Evolutionary conservation across 2,888 invertebrate species (phyloP).

Genomic region (Meloe dianella): DNA sequence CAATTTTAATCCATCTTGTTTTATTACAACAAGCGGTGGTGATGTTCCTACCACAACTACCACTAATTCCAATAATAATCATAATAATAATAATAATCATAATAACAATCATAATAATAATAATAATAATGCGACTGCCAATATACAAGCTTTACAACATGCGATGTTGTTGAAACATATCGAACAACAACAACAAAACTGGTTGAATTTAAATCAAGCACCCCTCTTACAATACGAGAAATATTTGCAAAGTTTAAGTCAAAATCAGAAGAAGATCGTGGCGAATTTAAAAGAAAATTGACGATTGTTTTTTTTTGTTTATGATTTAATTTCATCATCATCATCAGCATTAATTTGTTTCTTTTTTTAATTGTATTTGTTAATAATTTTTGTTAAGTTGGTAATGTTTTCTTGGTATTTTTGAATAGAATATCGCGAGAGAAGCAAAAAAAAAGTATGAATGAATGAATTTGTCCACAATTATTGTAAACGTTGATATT

Average conservation of each 20-base stretch:
- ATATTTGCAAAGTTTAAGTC: conserved; percentile 54
- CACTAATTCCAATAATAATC: not conserved
- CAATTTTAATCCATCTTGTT: conserved; percentile 49
- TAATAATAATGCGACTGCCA: conserved; percentile 21
- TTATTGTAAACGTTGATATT: conserved; percentile 14
- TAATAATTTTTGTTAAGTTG: conserved; percentile 21
- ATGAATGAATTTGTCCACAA: conserved; percentile 15
- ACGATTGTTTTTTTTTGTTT: conserved; percentile 28
- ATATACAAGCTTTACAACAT: conserved; percentile 53
- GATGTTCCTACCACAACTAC: not conserved
- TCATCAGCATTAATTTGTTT: conserved; percentile 10
- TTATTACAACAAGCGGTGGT: conserved; percentile 30
- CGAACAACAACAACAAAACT: conserved; percentile 57
- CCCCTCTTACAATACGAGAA: conserved; percentile 57
- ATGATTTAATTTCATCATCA: too few species aligned
- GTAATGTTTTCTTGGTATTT: conserved; percentile 18
- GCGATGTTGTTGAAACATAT: conserved; percentile 56
- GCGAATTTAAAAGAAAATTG: conserved; percentile 50
- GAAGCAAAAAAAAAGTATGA: too few species aligned
- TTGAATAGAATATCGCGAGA: too few species aligned
- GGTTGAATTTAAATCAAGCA: conserved; percentile 52
- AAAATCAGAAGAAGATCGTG: conserved; percentile 43
- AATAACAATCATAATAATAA: not conserved
- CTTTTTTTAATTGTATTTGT: conserved; percentile 30
- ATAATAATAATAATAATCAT: not conserved